Evolutionary conservation across 2,113 vertebrate species (phyloP).

Genomic region (Nansenia antarctica): DNA sequence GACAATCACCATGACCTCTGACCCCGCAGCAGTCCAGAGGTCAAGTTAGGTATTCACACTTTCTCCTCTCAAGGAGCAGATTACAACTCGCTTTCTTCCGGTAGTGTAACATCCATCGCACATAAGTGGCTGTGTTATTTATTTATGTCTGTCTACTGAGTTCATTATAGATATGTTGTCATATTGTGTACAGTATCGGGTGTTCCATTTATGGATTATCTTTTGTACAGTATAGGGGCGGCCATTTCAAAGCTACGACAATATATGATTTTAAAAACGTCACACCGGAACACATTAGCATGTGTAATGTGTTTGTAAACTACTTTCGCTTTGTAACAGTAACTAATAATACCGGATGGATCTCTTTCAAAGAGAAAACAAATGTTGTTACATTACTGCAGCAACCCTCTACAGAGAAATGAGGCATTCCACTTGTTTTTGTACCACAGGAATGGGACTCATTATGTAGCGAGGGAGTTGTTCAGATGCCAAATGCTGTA

Average conservation of each 20-base stretch:
- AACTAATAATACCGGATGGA: background rate
- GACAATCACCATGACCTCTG: background rate
- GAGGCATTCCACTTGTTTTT: background rate
- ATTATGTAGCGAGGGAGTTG: background rate
- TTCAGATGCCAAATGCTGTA: background rate
- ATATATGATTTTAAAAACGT: too few species aligned
- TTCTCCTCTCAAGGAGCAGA: background rate
- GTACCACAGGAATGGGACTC: background rate
- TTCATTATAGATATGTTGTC: background rate
- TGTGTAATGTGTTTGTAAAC: background rate
- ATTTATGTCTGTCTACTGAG: background rate
- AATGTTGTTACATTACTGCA: background rate
- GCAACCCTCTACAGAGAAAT: background rate
- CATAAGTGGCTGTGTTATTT: background rate
- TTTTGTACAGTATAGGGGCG: too few species aligned
- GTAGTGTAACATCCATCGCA: background rate
- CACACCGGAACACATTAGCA: too few species aligned
- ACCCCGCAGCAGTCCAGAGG: background rate
- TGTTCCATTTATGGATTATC: background rate
- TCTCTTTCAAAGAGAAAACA: background rate
- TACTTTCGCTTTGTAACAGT: background rate
- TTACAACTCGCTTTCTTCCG: background rate
- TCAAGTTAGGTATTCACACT: conserved; percentile 16
- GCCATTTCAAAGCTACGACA: background rate
- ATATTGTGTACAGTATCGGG: background rate